Conservation (phyloP, 2,113 vertebrate species). For the Eclectus roratus region DNA sequence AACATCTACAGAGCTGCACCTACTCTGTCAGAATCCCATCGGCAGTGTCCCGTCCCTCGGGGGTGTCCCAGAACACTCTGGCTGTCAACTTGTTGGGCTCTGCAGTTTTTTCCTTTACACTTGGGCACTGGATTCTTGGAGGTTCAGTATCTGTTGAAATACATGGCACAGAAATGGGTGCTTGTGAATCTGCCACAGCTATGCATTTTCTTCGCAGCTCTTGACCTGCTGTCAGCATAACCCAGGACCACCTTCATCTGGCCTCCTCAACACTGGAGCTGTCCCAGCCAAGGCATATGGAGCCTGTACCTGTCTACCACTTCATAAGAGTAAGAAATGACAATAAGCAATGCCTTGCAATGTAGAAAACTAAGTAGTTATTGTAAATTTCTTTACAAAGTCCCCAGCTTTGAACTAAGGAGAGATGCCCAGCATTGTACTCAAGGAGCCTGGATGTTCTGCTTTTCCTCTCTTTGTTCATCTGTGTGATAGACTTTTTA, state of each 20-base stretch:
- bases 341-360: background rate
- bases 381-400: background rate
- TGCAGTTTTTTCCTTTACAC: slow-evolving; percentile 88
- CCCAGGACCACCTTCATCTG: background rate
- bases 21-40: slow-evolving; percentile 98
- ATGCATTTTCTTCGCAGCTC: background rate
- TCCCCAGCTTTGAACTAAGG: background rate
- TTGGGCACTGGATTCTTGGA: slow-evolving; percentile 93
- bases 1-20: slow-evolving; percentile 27
- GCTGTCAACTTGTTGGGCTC: slow-evolving; percentile 93
- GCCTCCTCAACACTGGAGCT: background rate
- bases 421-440: background rate
- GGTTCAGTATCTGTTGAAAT: slow-evolving; percentile 83
- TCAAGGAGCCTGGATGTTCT: background rate
- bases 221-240: background rate
- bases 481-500: background rate
- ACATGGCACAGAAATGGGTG: background rate
- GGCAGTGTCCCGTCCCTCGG: slow-evolving; percentile 92
- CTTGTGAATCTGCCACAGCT: background rate
- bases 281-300: background rate
- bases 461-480: background rate
- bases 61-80: slow-evolving; percentile 94
- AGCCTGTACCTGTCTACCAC: background rate
- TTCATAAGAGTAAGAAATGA: background rate
- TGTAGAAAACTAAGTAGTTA: background rate